Evolutionary conservation across 1,140 invertebrate genomes (phyloP), one percentile per base, ranked within the genome.

Genomic region (Drosophila lacertosa): DNA sequence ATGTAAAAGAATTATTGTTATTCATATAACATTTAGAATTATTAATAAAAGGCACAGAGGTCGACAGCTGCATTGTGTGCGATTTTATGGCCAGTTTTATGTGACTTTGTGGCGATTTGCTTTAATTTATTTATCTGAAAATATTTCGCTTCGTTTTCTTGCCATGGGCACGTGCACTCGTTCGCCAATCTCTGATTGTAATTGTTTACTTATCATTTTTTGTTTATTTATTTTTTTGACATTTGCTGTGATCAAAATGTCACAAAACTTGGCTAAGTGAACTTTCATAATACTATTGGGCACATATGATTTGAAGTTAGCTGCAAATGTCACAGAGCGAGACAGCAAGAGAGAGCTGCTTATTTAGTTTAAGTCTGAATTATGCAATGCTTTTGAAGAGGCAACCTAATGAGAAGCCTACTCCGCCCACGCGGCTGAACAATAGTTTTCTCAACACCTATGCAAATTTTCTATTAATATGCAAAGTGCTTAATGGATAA

Each of bases 391-490:
- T 26, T 22, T 39, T 16, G 13, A 40, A 54, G 51, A 54, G 51
- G 15, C 29, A 24, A 15, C 47, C 47, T 33, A 50, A 50, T 50
- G 47, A n/a, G n/a, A 50, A 33, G 26, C 35, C 47, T 39, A 58
- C 35, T 39, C 18, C 33, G 26, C n/a, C 22, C 67, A 54, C 73
- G 35, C 24, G n/a, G n/a, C 57, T 55, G n/a, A 55, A n/a, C 29
- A 50, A 55, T 67, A 71, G 44, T 32, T 26, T 48, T 48, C n/a
- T n/a, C 63, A 78, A 74, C 80, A 79, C 80, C 71, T 84, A 83
- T 86, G 80, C 81, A 83, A 83, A 86, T 83, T 76, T 83, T 74
- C 57, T 74, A 80, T 86, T 76, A 86, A 86, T 83, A 86, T 83
- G 80, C 81, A 83, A 83, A 83, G 72, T 79, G 81, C 63, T 66